Evolutionary conservation across 2,113 vertebrate species (phyloP).

Genomic region (Ptilorrhoa leucosticta): DNA sequence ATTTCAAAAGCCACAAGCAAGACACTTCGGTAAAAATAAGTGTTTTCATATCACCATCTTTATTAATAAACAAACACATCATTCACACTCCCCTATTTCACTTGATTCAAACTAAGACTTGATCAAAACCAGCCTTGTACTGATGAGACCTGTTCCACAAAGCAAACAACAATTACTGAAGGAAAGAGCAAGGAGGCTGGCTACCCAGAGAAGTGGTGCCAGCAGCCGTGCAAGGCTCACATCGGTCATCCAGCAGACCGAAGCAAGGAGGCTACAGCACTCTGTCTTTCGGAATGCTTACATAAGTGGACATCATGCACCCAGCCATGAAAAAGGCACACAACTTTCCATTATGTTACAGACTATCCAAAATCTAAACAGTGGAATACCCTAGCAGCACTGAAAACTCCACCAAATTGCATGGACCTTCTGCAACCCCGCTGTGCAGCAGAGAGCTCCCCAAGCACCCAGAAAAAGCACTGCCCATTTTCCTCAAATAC

Average conservation of each 20-base stretch:
- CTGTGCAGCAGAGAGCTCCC: accelerated
- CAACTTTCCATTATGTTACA: background rate
- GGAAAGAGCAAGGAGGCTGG: background rate
- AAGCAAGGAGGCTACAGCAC: background rate
- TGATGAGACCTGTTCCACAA: background rate
- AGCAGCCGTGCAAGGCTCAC: accelerated
- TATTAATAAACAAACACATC: background rate
- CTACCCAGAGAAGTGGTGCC: background rate
- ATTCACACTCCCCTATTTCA: background rate
- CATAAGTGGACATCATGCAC: background rate
- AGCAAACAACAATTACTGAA: background rate
- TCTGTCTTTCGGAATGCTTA: background rate
- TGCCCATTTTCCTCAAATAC: background rate
- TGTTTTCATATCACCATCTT: background rate
- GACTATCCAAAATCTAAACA: background rate
- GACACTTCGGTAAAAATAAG: background rate
- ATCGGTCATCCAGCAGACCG: background rate
- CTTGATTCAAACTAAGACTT: background rate
- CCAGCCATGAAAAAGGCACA: background rate
- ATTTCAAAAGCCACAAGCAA: background rate
- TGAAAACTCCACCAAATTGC: background rate
- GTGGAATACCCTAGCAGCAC: accelerated
- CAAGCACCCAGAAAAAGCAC: accelerated
- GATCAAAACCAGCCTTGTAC: background rate
- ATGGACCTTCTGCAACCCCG: accelerated